Conservation (phyloP, 2,797 vertebrate species). For the Nyctalus aviator region DNA sequence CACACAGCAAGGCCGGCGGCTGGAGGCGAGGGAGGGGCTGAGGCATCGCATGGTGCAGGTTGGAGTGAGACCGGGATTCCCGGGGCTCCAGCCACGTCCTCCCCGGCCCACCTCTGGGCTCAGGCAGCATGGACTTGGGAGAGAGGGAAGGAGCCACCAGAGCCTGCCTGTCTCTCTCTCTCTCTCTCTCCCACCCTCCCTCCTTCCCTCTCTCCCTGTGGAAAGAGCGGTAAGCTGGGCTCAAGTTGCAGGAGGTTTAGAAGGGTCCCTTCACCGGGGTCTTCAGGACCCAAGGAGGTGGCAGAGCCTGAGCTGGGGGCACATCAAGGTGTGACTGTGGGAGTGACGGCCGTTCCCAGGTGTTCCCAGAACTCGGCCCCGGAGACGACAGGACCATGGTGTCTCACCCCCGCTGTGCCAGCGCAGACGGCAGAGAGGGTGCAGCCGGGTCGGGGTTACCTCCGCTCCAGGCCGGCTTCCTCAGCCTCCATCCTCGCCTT, state of each 20-base stretch:
- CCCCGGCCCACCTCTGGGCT: not conserved
- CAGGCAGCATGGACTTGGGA: not conserved
- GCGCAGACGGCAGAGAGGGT: not conserved
- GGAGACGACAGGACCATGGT: slow-evolving; percentile 4
- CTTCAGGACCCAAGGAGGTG: slow-evolving; percentile 53
- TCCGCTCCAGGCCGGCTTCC: not conserved
- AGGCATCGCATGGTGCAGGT: not conserved
- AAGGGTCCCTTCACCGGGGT: slow-evolving; percentile 15
- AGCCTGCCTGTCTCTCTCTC: not conserved
- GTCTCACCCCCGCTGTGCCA: not conserved
- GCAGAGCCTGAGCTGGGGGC: slow-evolving; percentile 55
- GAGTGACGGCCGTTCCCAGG: not conserved
- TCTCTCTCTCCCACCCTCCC: not conserved
- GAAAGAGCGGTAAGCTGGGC: slow-evolving; percentile 13
- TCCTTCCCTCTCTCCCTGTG: not conserved
- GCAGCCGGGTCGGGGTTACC: not conserved
- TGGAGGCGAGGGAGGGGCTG: not conserved
- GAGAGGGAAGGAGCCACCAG: not conserved
- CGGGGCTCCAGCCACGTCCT: not conserved
- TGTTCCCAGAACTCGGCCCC: slow-evolving; percentile 17
- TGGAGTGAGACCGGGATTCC: not conserved
- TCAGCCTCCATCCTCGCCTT: slow-evolving; percentile 20
- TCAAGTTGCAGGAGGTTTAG: not conserved
- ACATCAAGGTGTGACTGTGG: slow-evolving; percentile 36
- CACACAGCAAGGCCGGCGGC: not conserved